Evolutionary conservation across 2,797 vertebrate species (phyloP), one percentile per base, ranked within the genome.

Genomic region (Hoplostethus atlanticus): DNA sequence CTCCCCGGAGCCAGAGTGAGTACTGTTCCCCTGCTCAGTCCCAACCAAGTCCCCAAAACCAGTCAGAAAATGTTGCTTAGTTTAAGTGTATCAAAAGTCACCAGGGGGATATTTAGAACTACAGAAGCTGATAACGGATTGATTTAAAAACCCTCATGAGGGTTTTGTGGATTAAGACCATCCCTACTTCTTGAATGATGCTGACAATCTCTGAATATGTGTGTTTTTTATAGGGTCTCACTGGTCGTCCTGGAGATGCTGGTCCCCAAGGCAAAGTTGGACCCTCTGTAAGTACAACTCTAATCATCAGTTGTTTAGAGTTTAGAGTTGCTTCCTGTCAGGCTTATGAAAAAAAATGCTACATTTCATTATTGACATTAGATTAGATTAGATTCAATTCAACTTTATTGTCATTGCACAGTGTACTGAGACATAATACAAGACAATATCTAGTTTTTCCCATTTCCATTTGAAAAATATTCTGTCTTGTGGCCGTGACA

Each of bases 211-310:
- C 36, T 31, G 42, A 34, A 55, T 80, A 4, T 86, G 31, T 88
- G 28, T 76, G 31, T 31, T 46, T 34, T 61, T 77, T 48, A 0
- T 71, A 99, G 98, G 98, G 98, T 92, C 97, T 99, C 50, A 99
- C 98, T 36, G 98, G 98, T 42, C 97, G 98, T 72, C 98, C 98
- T 0, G 98, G 98, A 46, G 97, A 98, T 78, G 96, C 96, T 85
- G 98, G 97, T 77, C 96, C 97, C 86, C 97, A 99, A 94, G 98
- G 98, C 87, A 99, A 99, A 98, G 94, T 96, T 16, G 98, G 98
- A 61, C 92, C 98, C 44, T 84, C 94, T 46, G 98, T 99, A 84
- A 98, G 98, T 97, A 88, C 68, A 75, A 34, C 36, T 64, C 46
- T 59, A 28, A 16, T 34, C 44, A 17, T 68, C 40, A 58, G 25